Evolutionary conservation across 2,797 vertebrate species (phyloP), one percentile per base, ranked within the genome.

Genomic region (Chelon auratus): DNA sequence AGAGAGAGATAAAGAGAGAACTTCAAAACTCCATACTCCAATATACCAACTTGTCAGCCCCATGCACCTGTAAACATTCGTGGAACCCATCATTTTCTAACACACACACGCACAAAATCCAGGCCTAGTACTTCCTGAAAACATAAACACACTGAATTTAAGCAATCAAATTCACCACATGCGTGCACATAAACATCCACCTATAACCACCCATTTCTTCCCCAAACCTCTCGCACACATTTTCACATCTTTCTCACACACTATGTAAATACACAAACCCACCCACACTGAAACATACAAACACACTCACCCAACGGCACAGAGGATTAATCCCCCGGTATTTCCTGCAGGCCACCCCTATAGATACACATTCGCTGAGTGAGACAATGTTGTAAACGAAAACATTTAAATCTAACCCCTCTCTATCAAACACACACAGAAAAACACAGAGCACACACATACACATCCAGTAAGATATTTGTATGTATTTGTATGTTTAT

Each of bases 271-370:
- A 89, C 71, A 80, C 85, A 81, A 71, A 84, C 69, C 61, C 71
- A 82, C 68, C 55, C 76, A 72, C 65, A 72, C 51, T 73, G 47
- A 84, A 58, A 82, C 70, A 78, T 37, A 83, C 78, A 74, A 62
- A 83, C 80, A 75, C 40, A 66, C 68, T 59, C 61, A 67, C 24
- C 57, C 78, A 59, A 57, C 71, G 51, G 79, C 69, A 67, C 59
- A 66, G 56, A 64, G 82, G 70, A 78, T 83, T 81, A 83, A 86
- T 82, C 85, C 82, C 78, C 58, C 64, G 77, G 86, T 83, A 91
- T 91, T 92, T 91, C 83, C 86, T 88, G 81, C 67, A 78, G 83
- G 77, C 80, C 85, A 79, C 89, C 81, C 81, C 77, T 67, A 75
- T 64, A 81, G 59, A 87, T 54, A 77, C 81, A 75, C 63, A 24